Base-by-base conservation (phyloP, 2,797 vertebrate genomes). In the Crax fasciolata region DNA sequence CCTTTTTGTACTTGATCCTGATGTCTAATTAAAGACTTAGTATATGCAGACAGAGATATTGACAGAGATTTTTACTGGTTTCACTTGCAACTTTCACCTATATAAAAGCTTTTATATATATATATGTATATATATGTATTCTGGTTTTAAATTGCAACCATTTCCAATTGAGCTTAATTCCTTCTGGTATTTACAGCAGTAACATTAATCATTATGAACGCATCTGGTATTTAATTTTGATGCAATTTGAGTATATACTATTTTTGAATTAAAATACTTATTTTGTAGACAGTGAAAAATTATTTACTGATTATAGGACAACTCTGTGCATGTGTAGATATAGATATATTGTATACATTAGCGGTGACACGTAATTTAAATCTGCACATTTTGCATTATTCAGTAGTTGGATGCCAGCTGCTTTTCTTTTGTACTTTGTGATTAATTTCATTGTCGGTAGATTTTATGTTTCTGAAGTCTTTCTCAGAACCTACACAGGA, bases 391-490 rank as follows among this genome's bases (percentile, higher is more conserved):
- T 97, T 95, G 87, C 93, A 97, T 97, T 97, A 96, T 97, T 97
- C 96, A 97, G 88, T 87, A 93, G 96, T 94, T 95, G 93, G 92
- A 93, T 97, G 86, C 87, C 96, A 97, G 94, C 96, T 98, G 96
- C 92, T 97, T 97, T 98, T 97, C 95, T 96, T 97, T 97, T 97
- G 94, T 97, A 96, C 77, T 93, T 96, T 96, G 89, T 97, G 95
- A 97, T 98, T 98, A 96, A 98, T 97, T 97, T 98, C 96, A 96
- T 97, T 97, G 96, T 97, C 95, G 70, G 84, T 91, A 97, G 94
- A 97, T 97, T 98, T 97, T 97, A 93, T 96, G 96, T 97, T 97
- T 97, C 96, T 96, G 83, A 94, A 96, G 92, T 90, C 94, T 97
- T 97, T 96, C 92, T 95, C 84, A 90, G 88, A 97, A 94, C 80